Percentiles rank a stretch among this genome's conserved stretches.
Conservation (phyloP, 2,113 vertebrate species). For the Salvelinus fontinalis region DNA sequence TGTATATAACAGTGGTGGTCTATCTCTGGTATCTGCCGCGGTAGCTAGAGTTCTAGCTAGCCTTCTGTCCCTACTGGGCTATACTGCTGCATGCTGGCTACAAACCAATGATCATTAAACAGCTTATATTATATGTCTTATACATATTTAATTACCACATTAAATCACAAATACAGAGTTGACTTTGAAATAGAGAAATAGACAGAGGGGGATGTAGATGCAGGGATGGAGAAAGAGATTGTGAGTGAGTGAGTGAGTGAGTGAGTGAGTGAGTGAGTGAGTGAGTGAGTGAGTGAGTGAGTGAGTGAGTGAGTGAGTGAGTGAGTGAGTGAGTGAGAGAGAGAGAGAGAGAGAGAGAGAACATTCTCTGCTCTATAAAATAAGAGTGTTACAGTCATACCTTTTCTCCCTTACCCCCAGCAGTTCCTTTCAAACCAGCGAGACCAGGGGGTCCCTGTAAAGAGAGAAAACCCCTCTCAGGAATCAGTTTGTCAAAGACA, state of each 20-base stretch:
- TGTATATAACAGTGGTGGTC: too few species aligned
- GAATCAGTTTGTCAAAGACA: conserved; percentile 32
- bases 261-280: too few species aligned
- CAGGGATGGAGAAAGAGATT: background rate
- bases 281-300: background rate
- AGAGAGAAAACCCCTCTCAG: conserved; percentile 12
- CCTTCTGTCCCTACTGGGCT: conserved; percentile 17
- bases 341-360: background rate
- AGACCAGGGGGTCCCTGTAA: conserved; percentile 92
- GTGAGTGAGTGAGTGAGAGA: background rate
- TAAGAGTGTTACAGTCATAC: conserved; percentile 62
- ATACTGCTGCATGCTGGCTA: conserved; percentile 48
- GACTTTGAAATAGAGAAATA: background rate
- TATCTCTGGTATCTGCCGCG: conserved; percentile 23
- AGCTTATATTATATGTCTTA: conserved; percentile 46
- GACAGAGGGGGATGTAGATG: background rate
- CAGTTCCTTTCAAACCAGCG: conserved; percentile 93
- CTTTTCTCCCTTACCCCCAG: conserved; percentile 95
- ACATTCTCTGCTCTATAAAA: conserved; percentile 14
- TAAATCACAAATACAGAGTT: conserved; percentile 35
- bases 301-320: background rate
- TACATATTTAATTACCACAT: conserved; percentile 57
- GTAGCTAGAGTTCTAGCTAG: conserved; percentile 47
- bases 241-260: background rate
- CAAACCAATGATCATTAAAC: conserved; percentile 50